Percentiles rank a stretch among this genome's conserved stretches.
phyloP scores from a whole-genome alignment of 2,888 invertebrate species.

The Phortica magna region DNA sequence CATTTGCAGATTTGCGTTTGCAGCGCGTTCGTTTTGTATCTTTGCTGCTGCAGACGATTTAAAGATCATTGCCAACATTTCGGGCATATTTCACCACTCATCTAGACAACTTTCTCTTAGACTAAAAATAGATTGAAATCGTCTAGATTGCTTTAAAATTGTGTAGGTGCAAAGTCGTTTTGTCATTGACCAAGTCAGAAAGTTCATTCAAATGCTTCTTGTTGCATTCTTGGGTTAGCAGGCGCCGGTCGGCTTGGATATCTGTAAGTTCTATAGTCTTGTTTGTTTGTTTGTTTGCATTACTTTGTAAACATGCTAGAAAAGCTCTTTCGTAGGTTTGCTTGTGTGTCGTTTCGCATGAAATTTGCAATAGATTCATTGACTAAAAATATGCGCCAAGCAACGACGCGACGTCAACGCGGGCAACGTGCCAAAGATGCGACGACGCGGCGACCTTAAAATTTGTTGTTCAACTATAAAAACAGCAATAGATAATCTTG shows the following conservation, averaged over 20 bases:
- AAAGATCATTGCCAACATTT: constrained; percentile 26
- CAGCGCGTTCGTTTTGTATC: background rate
- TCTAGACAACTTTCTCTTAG: constrained; percentile 13
- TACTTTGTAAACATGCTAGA: too few relatives aligned
- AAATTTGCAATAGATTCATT: constrained; percentile 18
- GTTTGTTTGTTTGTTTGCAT: too few relatives aligned
- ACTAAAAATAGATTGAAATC: background rate
- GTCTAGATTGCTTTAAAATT: too few relatives aligned
- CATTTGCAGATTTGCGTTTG: background rate
- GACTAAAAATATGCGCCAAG: constrained; percentile 21
- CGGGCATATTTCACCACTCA: constrained; percentile 22
- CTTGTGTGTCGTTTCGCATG: background rate
- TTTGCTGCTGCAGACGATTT: background rate
- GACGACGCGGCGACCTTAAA: constrained; percentile 6
- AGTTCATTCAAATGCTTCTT: too few relatives aligned
- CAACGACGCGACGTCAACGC: background rate
- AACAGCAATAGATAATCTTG: constrained; percentile 7
- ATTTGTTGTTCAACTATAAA: background rate
- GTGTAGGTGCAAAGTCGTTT: too few relatives aligned
- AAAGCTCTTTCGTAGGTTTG: background rate
- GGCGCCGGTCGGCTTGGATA: too few relatives aligned
- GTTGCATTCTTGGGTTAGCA: too few relatives aligned
- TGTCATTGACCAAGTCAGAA: too few relatives aligned
- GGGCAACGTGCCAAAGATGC: constrained; percentile 21
- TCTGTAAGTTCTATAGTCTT: too few relatives aligned